These are phyloP conservation scores for Ptychodera flava DNA, from an alignment of 35 echinoderm and acorn worm genomes.

Conservation along the genomic window DNA sequence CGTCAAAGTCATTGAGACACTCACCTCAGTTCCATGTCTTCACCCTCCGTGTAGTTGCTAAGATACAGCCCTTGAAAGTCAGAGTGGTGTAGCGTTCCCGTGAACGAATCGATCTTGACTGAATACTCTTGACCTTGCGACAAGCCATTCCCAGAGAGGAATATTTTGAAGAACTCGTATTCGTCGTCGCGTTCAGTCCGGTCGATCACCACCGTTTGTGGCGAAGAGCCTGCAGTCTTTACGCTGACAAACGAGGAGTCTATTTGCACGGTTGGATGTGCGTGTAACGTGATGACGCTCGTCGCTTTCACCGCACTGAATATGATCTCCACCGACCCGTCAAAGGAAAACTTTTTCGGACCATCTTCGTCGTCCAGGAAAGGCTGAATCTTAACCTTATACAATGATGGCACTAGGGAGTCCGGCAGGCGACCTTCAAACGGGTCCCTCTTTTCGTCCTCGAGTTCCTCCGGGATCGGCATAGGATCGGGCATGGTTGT, in stretches of 20 bases:
- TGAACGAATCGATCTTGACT: not conserved
- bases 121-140: not conserved
- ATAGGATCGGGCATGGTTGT: not conserved
- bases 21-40: not conserved
- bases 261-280: not conserved
- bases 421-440: not conserved
- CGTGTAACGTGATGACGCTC: not conserved
- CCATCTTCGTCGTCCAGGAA: not conserved
- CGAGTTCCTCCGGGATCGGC: not conserved
- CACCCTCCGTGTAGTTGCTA: not conserved
- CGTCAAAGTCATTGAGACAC: no score
- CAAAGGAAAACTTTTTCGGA: not conserved
- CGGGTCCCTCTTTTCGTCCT: not conserved
- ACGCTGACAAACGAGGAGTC: not conserved
- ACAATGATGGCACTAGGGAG: not conserved
- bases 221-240: not conserved
- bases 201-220: not conserved
- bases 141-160: not conserved
- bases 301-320: not conserved
- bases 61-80: not conserved
- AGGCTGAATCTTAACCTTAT: not conserved
- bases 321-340: not conserved
- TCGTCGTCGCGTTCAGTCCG: not conserved
- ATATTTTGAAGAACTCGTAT: not conserved
- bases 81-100: not conserved